Conservation (phyloP, 2,113 vertebrate species). For the Plecturocebus donacophilus region DNA sequence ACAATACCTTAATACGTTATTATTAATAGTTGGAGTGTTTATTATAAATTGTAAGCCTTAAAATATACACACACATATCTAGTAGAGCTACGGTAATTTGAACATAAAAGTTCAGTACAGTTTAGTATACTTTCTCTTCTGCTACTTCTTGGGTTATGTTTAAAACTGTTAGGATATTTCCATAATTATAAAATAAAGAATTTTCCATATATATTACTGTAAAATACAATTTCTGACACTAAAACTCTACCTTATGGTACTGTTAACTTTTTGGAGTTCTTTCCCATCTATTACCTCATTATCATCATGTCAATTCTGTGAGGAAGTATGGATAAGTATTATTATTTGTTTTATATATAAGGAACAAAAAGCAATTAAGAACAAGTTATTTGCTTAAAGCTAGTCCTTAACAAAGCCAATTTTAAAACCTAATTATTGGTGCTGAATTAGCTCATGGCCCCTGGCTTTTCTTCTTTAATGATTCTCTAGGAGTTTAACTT, state of each 20-base stretch:
- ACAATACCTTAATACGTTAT: conserved; percentile 32
- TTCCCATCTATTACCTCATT: conserved; percentile 6
- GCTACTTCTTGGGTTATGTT: background rate
- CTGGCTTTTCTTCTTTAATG: conserved; percentile 20
- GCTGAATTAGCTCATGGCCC: background rate
- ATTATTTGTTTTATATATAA: conserved; percentile 16
- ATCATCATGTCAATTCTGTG: background rate
- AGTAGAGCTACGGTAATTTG: background rate
- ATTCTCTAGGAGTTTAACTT: conserved; percentile 25
- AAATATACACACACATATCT: background rate
- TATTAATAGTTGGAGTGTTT: background rate
- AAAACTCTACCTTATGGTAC: background rate
- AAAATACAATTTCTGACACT: conserved; percentile 33
- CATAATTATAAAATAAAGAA: background rate
- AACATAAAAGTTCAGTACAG: background rate
- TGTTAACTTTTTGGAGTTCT: conserved; percentile 27
- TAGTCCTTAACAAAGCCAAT: background rate
- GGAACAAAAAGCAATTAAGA: conserved; percentile 36
- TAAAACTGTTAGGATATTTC: background rate
- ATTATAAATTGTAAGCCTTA: background rate
- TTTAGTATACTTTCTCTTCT: conserved; percentile 7
- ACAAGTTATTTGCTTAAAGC: background rate
- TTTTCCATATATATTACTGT: background rate
- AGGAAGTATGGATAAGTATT: conserved; percentile 2
- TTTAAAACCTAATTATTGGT: conserved; percentile 18